Base-by-base conservation (phyloP, 2,797 vertebrate genomes). In the Emydoidea blandingii region DNA sequence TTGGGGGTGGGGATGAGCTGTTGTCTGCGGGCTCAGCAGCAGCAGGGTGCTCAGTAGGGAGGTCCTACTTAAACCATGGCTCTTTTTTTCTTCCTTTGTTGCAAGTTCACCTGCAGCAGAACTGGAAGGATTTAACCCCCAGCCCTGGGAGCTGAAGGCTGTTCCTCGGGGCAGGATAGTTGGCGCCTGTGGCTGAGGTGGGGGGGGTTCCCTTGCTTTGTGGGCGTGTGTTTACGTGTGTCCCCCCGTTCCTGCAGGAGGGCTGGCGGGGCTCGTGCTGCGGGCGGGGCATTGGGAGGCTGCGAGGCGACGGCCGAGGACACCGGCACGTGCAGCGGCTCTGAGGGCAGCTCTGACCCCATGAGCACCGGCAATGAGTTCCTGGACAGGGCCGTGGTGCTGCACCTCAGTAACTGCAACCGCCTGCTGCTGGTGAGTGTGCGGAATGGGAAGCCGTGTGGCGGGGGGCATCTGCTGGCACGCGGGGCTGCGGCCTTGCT, bases 391-490 rank as follows among this genome's bases (percentile, higher is more conserved):
- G 97, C 98, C 81, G 97, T 99, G 91, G 98, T 99, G 97, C 98
- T 98, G 81, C 99, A 99, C 93, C 97, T 99, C 86, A 98, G 98
- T 97, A 98, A 98, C 97, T 99, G 99, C 98, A 99, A 98, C 93
- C 91, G 92, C 79, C 98, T 99, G 97, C 98, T 99, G 59, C 97
- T 99, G 99, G 99, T 99, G 97, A 98, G 99, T 86, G 84, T 49
- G 47, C 54, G 52, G 31, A 52, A 4, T 37, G 81, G n/a, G 37
- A 19, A 5, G 16, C 16, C 8, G 2, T 19, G 18, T 15, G 16
- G 34, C 9, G 12, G 37, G 56, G 78, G 76, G 14, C 47, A 18
- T 31, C 14, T 9, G 44, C 25, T 2, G 34, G 27, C 25, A n/a
- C 8, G 3, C 10, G 27, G 34, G 76, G 37, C n/a, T 25, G 68